phyloP scores from a whole-genome alignment of 2,888 invertebrate genomes.

The Agrenia bidenticulata region DNA sequence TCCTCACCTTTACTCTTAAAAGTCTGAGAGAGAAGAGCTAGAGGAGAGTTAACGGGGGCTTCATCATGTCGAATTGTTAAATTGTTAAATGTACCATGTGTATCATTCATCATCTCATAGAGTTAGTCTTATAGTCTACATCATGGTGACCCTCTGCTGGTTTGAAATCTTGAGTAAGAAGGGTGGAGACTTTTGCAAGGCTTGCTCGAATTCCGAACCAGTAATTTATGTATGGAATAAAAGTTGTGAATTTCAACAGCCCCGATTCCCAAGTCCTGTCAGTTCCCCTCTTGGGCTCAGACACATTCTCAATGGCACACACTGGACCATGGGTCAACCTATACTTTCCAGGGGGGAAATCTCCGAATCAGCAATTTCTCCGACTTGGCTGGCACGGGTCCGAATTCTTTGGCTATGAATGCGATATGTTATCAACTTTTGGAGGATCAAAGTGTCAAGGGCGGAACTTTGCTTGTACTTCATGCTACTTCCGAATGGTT shows the following conservation, averaged over 20 bases:
- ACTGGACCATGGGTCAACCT: constrained; percentile 78
- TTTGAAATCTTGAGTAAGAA: too few relatives aligned
- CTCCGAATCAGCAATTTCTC: constrained; percentile 43
- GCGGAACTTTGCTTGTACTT: constrained; percentile 21
- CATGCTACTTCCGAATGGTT: constrained; percentile 39
- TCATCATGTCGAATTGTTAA: too few relatives aligned
- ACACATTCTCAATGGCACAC: constrained; percentile 84
- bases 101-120: too few relatives aligned
- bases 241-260: constrained; percentile 59
- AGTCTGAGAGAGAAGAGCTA: too few relatives aligned
- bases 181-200: too few relatives aligned
- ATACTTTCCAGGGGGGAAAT: constrained; percentile 66
- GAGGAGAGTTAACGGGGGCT: too few relatives aligned
- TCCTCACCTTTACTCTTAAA: too few relatives aligned
- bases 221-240: too few relatives aligned
- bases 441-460: constrained; percentile 22
- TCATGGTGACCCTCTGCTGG: too few relatives aligned
- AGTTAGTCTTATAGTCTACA: too few relatives aligned
- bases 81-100: too few relatives aligned
- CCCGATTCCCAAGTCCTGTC: constrained; percentile 72
- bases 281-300: constrained; percentile 84
- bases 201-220: too few relatives aligned
- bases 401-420: constrained; percentile 33
- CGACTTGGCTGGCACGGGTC: constrained; percentile 26
- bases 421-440: constrained; percentile 37